Evolutionary conservation across 2,888 invertebrate genomes (phyloP).

Genomic region (Dynastes grantii): DNA sequence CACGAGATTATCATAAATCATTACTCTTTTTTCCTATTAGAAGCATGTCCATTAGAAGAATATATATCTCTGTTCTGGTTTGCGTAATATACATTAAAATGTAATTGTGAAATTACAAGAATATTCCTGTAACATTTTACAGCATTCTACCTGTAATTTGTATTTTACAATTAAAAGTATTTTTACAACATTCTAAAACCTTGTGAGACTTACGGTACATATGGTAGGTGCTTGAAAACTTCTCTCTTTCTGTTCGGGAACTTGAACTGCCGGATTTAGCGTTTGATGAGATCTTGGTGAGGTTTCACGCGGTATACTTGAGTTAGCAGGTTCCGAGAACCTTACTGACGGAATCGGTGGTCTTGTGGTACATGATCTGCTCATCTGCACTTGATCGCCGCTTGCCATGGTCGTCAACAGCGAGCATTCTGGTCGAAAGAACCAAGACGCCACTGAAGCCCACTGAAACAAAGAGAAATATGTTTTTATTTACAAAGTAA

Average conservation of each 20-base stretch:
- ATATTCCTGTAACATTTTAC: too few species aligned
- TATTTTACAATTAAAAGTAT: too few species aligned
- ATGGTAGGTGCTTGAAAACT: constrained; percentile 68
- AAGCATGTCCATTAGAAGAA: constrained; percentile 17
- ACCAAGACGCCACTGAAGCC: constrained; percentile 72
- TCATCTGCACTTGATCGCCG: constrained; percentile 57
- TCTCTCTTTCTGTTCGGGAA: constrained; percentile 59
- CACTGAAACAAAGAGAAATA: constrained; percentile 66
- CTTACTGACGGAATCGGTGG: constrained; percentile 50
- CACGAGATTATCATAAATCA: constrained; percentile 52
- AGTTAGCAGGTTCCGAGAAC: constrained; percentile 52
- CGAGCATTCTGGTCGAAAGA: constrained; percentile 68
- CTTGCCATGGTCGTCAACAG: constrained; percentile 64
- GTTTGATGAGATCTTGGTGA: constrained; percentile 52
- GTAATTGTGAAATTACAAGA: too few species aligned
- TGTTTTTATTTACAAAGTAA: too few species aligned
- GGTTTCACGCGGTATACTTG: constrained; percentile 35
- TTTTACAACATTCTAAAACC: too few species aligned
- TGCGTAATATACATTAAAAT: too few species aligned
- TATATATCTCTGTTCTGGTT: neutral
- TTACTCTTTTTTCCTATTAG: constrained; percentile 27
- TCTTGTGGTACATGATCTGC: constrained; percentile 56
- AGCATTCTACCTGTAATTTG: too few species aligned
- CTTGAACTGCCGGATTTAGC: constrained; percentile 42
- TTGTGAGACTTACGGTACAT: constrained; percentile 67